Conservation (phyloP, 2,888 invertebrate species). For the Criorhina ranunculi region DNA sequence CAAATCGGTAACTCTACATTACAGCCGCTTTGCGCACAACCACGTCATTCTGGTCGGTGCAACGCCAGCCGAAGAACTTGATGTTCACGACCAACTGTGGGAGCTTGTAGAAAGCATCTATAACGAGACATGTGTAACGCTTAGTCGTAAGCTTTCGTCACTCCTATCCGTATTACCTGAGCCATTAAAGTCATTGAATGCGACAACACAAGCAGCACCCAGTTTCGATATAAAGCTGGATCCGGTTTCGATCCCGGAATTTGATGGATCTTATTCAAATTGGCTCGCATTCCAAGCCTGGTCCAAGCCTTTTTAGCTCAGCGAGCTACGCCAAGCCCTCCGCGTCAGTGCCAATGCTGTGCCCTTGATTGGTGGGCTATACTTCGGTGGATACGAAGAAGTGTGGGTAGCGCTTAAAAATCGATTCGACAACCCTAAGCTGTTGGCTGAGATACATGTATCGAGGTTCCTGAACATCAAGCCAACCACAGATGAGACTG, state of each 20-base stretch:
- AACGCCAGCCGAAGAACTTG: neutral
- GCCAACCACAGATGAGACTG: slow-evolving; percentile 19
- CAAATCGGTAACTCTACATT: neutral
- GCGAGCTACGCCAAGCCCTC: slow-evolving; percentile 29
- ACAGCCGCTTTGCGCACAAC: neutral
- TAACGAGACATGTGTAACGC: neutral
- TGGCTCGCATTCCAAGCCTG: slow-evolving; percentile 20
- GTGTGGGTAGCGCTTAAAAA: too few relatives aligned
- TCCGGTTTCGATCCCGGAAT: slow-evolving; percentile 20
- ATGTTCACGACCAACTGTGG: neutral
- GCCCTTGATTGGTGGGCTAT: slow-evolving; percentile 24
- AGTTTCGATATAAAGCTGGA: slow-evolving; percentile 40
- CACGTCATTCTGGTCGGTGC: neutral
- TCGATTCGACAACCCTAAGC: slow-evolving; percentile 35
- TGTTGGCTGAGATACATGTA: slow-evolving; percentile 49
- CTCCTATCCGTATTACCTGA: neutral
- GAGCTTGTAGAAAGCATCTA: neutral
- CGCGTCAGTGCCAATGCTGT: slow-evolving; percentile 18
- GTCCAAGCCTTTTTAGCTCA: slow-evolving; percentile 34
- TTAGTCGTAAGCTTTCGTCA: too few relatives aligned
- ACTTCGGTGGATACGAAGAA: slow-evolving; percentile 15
- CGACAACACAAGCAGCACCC: too few relatives aligned
- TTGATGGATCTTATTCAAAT: slow-evolving; percentile 33
- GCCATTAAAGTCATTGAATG: neutral
- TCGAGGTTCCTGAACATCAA: slow-evolving; percentile 22